phyloP scores from a whole-genome alignment of 1,140 invertebrate genomes.

The Cydia strobilella region DNA sequence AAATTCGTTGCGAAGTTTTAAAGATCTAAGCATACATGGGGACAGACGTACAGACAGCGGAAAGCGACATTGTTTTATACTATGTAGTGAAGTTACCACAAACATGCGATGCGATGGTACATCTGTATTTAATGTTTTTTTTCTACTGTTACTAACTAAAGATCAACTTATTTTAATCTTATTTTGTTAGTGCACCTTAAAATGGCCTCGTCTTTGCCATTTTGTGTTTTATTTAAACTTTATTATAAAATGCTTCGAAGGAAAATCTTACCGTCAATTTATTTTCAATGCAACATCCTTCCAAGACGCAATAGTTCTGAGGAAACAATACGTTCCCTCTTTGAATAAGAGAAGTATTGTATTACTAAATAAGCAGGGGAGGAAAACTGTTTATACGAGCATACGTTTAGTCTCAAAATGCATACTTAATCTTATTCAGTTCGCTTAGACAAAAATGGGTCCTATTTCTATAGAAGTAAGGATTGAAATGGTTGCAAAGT shows the following conservation, averaged over 20 bases:
- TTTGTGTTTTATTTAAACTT: not conserved
- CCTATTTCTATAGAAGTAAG: conserved; percentile 4
- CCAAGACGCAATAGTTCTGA: conserved; percentile 1
- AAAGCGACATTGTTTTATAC: too few species aligned
- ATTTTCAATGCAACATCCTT: conserved; percentile 6
- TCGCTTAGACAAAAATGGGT: conserved; percentile 7
- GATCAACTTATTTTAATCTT: too few species aligned
- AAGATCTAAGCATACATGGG: too few species aligned
- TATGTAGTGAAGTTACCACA: too few species aligned
- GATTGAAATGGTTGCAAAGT: conserved; percentile 7
- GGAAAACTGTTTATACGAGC: conserved; percentile 47
- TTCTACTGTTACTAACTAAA: too few species aligned
- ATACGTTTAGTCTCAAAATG: conserved; percentile 34
- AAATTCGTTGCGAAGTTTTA: too few species aligned
- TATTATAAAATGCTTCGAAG: not conserved
- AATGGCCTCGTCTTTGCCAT: not conserved
- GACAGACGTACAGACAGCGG: too few species aligned
- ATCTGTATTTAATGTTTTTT: too few species aligned
- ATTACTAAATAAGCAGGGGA: conserved; percentile 52
- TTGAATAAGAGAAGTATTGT: conserved; percentile 44
- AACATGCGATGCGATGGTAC: too few species aligned
- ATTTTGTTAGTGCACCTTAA: not conserved
- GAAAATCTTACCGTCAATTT: conserved; percentile 5
- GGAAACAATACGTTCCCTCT: conserved; percentile 31
- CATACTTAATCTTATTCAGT: not conserved